A percentile compares a stretch with the other conserved stretches of the same genome.
These are phyloP conservation scores for Kryphioiulus occultus DNA, from an alignment of 2,888 invertebrate genomes.

Conservation along the genomic window DNA sequence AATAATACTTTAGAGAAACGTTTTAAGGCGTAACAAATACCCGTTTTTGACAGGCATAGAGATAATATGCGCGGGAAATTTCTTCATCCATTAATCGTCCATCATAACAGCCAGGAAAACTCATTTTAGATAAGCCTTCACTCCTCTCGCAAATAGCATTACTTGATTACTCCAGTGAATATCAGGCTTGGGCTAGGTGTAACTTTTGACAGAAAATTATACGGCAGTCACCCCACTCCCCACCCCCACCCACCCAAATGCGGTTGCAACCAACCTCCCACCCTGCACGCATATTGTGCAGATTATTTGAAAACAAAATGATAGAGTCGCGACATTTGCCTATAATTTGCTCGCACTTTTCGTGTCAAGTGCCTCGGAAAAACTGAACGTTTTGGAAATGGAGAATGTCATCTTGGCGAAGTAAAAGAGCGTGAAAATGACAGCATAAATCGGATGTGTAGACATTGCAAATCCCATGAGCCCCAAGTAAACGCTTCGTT, in stretches of 20 bases:
- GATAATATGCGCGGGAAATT: slow-evolving; percentile 37
- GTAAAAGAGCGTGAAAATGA: neutral
- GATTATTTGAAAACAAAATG: slow-evolving; percentile 40
- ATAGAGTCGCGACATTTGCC: neutral
- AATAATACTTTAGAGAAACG: neutral
- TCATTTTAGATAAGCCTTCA: slow-evolving; percentile 40
- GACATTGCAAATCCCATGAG: neutral
- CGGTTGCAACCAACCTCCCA: neutral
- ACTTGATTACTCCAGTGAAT: slow-evolving; percentile 25
- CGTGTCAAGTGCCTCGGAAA: neutral
- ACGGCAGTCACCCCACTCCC: neutral
- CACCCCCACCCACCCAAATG: neutral
- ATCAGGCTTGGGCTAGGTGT: neutral
- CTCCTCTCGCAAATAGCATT: slow-evolving; percentile 36
- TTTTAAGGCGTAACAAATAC: slow-evolving; percentile 1
- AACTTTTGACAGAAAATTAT: slow-evolving; percentile 40
- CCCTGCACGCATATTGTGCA: neutral
- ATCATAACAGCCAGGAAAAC: slow-evolving; percentile 40
- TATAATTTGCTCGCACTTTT: neutral
- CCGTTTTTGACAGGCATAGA: slow-evolving; percentile 20
- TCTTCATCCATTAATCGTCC: slow-evolving; percentile 32
- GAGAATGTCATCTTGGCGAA: neutral
- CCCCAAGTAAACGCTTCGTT: neutral
- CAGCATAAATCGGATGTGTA: neutral
- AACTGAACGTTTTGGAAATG: neutral